Evolutionary conservation across 2,113 vertebrate genomes (phyloP).

Genomic region (Pseudonaja textilis): DNA sequence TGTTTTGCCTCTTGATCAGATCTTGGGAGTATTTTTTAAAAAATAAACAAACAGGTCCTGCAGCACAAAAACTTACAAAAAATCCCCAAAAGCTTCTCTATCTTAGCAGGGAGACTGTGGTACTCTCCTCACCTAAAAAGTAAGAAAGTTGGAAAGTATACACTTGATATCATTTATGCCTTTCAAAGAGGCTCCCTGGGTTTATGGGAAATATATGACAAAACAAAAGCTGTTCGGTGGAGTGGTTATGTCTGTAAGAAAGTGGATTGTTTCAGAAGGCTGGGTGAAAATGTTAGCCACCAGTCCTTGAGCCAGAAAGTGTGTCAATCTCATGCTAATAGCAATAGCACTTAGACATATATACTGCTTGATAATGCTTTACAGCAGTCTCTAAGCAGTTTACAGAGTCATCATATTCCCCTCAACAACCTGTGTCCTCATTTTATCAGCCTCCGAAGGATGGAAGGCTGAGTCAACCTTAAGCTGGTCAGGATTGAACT

Average conservation of each 20-base stretch:
- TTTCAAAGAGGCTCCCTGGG: not conserved
- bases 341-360: too few species aligned
- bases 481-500: too few species aligned
- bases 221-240: not conserved
- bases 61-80: not conserved
- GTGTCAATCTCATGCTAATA: not conserved
- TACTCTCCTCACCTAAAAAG: not conserved
- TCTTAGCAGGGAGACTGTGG: not conserved
- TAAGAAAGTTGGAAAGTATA: not conserved
- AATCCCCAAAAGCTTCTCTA: not conserved
- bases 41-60: not conserved
- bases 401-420: too few species aligned
- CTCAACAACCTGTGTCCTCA: too few species aligned
- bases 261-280: not conserved
- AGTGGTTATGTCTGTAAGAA: not conserved
- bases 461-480: too few species aligned
- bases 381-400: too few species aligned
- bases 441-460: too few species aligned
- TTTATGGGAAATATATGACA: not conserved
- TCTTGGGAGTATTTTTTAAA: not conserved
- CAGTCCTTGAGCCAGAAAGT: not conserved
- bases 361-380: too few species aligned
- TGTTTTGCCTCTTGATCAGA: not conserved
- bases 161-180: not conserved
- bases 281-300: not conserved